phyloP scores from a whole-genome alignment of 2,113 vertebrate genomes.

The Gymnocephalus cernua region DNA sequence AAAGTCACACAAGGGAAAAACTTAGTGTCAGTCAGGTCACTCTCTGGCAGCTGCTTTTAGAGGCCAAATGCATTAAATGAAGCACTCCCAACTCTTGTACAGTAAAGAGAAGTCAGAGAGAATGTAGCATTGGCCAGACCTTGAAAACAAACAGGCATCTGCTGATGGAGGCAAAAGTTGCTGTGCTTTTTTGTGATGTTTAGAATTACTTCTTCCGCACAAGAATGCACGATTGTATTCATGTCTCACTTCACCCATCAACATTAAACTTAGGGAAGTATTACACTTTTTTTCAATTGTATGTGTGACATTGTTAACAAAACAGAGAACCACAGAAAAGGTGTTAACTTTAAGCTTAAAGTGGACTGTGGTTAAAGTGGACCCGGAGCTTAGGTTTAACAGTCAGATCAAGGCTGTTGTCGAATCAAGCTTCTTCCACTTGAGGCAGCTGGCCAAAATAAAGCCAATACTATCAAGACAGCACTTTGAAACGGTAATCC shows the following conservation, averaged over 20 bases:
- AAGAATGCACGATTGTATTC: background rate
- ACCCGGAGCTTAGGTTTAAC: too few relatives aligned
- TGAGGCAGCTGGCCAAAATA: too few relatives aligned
- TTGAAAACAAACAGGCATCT: slow-evolving; percentile 8
- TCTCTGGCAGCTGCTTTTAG: slow-evolving; percentile 10
- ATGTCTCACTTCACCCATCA: background rate
- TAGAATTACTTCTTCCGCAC: background rate
- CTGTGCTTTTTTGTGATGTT: background rate
- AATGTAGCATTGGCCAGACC: background rate
- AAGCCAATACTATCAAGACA: too few relatives aligned
- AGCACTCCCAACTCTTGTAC: background rate
- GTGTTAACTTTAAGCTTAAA: background rate
- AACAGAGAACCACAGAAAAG: background rate
- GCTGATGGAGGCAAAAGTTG: slow-evolving; percentile 15
- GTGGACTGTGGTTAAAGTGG: too few relatives aligned
- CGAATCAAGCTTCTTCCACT: too few relatives aligned
- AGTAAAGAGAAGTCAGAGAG: slow-evolving; percentile 9
- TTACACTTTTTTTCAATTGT: too few relatives aligned
- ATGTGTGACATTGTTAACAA: background rate
- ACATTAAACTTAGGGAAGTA: background rate
- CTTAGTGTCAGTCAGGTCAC: slow-evolving; percentile 10
- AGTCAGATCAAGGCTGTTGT: too few relatives aligned
- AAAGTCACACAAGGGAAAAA: slow-evolving; percentile 10
- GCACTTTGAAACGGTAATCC: too few relatives aligned
- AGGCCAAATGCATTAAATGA: slow-evolving; percentile 24